These are phyloP conservation scores for Drosophila paranaensis DNA, from an alignment of 2,888 invertebrate genomes.

Conservation along the genomic window DNA sequence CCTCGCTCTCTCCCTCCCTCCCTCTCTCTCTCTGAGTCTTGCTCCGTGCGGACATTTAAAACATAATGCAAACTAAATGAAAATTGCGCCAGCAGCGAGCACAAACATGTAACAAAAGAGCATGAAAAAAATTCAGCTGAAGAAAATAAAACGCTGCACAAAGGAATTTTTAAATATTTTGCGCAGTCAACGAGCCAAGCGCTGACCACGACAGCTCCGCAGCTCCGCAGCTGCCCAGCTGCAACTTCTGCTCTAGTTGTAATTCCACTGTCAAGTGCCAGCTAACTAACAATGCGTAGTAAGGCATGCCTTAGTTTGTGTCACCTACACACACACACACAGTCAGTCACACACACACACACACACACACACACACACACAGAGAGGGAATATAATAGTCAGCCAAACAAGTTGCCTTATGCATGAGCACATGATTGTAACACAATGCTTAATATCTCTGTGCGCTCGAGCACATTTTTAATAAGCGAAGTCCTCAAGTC, in stretches of 20 bases:
- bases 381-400: conserved; percentile 1
- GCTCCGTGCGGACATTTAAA: conserved; percentile 38
- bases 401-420: conserved; percentile 4
- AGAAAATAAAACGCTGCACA: conserved; percentile 41
- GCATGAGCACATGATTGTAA: conserved; percentile 1
- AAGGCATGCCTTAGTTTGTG: conserved; percentile 1
- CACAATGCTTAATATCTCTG: background rate
- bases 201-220: conserved; percentile 34
- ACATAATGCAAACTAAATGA: conserved; percentile 64
- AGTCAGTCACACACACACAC: background rate
- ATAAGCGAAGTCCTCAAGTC: background rate
- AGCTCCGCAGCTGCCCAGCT: background rate
- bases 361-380: conserved; percentile 11
- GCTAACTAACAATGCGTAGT: conserved; percentile 39
- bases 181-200: conserved; percentile 44
- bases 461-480: background rate
- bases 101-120: conserved; percentile 8
- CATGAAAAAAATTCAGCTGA: conserved; percentile 8
- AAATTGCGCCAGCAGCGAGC: conserved; percentile 43
- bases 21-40: conserved; percentile 9
- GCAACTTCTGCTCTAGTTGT: conserved; percentile 1
- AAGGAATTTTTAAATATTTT: conserved; percentile 63
- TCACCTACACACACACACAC: conserved; percentile 6
- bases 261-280: conserved; percentile 3
- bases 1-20: background rate